Evolutionary conservation across 2,888 invertebrate genomes (phyloP).

Genomic region (Drosophila longiperda): DNA sequence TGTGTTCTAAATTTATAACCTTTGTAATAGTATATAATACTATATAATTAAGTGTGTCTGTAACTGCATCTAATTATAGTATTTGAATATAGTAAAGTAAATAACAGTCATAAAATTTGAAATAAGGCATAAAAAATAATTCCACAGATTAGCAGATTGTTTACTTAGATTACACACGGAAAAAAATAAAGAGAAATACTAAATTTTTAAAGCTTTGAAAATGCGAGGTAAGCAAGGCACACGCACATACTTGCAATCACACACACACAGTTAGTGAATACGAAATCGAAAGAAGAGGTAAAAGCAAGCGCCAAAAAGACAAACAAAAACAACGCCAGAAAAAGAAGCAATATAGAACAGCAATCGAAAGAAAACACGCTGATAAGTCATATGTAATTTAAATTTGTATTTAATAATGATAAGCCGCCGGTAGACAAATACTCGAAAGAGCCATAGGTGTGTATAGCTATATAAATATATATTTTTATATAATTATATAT

Average conservation of each 20-base stretch:
- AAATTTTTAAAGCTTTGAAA: constrained; percentile 18
- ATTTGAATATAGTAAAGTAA: constrained; percentile 12
- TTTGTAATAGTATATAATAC: constrained; percentile 14
- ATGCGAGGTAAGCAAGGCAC: background rate
- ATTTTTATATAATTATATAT: background rate
- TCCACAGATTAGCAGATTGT: constrained; percentile 47
- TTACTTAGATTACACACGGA: constrained; percentile 21
- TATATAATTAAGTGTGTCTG: background rate
- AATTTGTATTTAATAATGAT: constrained; percentile 78
- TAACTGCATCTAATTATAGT: constrained; percentile 19
- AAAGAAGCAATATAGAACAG: constrained; percentile 26
- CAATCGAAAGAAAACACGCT: constrained; percentile 53
- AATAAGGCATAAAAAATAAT: constrained; percentile 15
- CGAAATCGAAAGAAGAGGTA: constrained; percentile 58
- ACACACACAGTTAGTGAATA: constrained; percentile 15
- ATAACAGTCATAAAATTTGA: background rate
- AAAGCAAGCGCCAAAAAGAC: constrained; percentile 31
- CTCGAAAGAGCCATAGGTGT: constrained; percentile 15
- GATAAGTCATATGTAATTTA: constrained; percentile 78
- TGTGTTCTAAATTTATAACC: background rate
- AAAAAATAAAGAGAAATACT: constrained; percentile 14
- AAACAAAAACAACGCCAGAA: background rate
- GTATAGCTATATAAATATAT: background rate
- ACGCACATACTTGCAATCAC: background rate
- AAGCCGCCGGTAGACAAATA: constrained; percentile 66